Percentiles rank a stretch among this genome's conserved stretches.
Evolutionary conservation across 2,797 vertebrate genomes (phyloP).

Genomic region (Poeciliopsis turneri): DNA sequence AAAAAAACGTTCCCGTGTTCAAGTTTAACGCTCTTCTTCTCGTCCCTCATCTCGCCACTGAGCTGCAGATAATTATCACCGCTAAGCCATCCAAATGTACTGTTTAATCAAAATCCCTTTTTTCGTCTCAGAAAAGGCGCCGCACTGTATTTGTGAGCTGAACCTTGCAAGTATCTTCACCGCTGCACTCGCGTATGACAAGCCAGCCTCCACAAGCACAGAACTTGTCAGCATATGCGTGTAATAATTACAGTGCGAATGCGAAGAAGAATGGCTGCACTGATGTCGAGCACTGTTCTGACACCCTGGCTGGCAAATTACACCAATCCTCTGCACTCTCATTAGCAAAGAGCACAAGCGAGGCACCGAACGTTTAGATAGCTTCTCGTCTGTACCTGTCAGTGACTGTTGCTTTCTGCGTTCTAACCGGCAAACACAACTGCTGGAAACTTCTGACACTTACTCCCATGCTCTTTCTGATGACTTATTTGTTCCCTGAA

Average conservation of each 20-base stretch:
- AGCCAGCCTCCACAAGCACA: slow-evolving; percentile 6
- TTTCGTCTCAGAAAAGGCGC: not conserved
- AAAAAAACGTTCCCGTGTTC: not conserved
- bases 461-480: not conserved
- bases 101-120: slow-evolving; percentile 1
- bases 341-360: not conserved
- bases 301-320: slow-evolving; percentile 2
- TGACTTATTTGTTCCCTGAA: not conserved
- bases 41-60: not conserved
- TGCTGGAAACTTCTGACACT: no score
- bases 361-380: not conserved
- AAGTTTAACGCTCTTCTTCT: not conserved
- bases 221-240: not conserved
- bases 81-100: not conserved
- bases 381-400: not conserved
- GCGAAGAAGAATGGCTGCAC: not conserved
- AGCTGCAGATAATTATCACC: not conserved
- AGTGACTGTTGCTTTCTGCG: not conserved
- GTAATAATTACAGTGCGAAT: slow-evolving; percentile 1
- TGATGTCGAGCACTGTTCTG: not conserved
- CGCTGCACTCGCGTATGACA: not conserved
- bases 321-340: not conserved
- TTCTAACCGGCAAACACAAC: not conserved
- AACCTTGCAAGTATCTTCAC: not conserved
- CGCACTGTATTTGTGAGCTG: not conserved